These are phyloP conservation scores for Acanthurus leucopareius DNA, from an alignment of 2,797 vertebrate species.

Conservation along the genomic window DNA sequence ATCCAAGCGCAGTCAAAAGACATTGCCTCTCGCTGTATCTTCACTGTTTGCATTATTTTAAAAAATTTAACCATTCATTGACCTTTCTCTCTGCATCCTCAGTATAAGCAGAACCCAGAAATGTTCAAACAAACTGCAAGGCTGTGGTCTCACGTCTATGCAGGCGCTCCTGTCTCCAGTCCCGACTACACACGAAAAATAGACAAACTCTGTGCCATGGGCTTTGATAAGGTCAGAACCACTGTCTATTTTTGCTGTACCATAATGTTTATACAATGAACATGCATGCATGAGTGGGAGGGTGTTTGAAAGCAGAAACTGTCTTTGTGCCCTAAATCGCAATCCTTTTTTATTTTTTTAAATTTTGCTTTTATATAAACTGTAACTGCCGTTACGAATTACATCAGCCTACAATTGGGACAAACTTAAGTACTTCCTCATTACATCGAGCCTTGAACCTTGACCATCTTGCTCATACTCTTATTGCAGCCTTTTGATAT, in stretches of 20 bases:
- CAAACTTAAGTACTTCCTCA: no score
- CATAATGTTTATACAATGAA: background rate
- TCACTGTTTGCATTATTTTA: background rate
- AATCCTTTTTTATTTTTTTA: no score
- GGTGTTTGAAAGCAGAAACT: background rate
- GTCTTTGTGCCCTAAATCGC: background rate
- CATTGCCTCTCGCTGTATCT: background rate
- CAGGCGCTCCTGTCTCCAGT: slow-evolving; percentile 95
- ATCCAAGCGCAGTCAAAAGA: background rate
- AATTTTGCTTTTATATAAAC: no score
- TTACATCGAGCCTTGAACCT: no score
- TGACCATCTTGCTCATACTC: no score
- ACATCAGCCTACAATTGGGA: no score
- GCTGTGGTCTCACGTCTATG: slow-evolving; percentile 98
- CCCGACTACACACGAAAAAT: slow-evolving; percentile 99
- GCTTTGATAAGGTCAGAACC: slow-evolving; percentile 97
- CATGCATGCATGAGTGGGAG: background rate
- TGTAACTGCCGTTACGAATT: no score
- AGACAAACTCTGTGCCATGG: slow-evolving; percentile 99
- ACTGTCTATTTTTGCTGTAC: background rate
- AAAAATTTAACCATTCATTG: background rate
- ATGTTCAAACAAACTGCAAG: slow-evolving; percentile 99
- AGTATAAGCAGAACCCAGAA: slow-evolving; percentile 99
- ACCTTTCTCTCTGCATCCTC: slow-evolving; percentile 40
- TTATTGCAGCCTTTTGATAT: no score